A percentile compares a stretch with the other conserved stretches of the same genome.
phyloP scores from a whole-genome alignment of 2,888 invertebrate genomes.

The Andricus quercusramuli region DNA sequence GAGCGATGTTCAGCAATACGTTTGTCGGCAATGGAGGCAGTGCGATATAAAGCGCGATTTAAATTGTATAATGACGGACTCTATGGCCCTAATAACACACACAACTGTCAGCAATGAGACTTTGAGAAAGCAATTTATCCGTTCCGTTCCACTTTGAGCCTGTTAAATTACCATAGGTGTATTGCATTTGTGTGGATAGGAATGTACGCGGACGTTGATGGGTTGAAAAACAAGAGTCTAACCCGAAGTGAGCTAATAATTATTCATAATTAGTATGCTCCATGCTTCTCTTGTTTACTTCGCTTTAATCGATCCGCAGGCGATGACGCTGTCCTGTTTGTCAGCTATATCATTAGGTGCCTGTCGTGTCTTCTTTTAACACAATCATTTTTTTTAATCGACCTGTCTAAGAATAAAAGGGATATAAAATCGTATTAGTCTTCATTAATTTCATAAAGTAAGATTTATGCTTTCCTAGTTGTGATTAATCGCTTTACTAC shows the following conservation, averaged over 20 bases:
- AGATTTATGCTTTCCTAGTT: not conserved
- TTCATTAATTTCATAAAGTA: not conserved
- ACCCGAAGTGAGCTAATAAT: slow-evolving; percentile 9
- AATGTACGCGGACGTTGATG: not conserved
- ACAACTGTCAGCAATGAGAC: slow-evolving; percentile 26
- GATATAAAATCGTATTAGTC: not conserved
- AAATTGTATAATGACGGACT: slow-evolving; percentile 35
- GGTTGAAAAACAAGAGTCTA: slow-evolving; percentile 15
- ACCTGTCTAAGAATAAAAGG: slow-evolving; percentile 5
- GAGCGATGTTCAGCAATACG: slow-evolving; percentile 17
- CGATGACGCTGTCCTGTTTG: slow-evolving; percentile 6
- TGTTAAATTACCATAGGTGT: slow-evolving; percentile 1
- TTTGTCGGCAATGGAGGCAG: slow-evolving; percentile 32
- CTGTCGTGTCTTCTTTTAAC: not conserved
- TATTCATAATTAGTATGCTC: slow-evolving; percentile 27
- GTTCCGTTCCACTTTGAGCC: slow-evolving; percentile 35
- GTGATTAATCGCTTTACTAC: not conserved
- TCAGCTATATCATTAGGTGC: slow-evolving; percentile 8
- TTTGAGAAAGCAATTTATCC: slow-evolving; percentile 39
- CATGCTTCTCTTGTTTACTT: not conserved
- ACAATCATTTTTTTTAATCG: slow-evolving; percentile 25
- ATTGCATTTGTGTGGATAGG: not conserved
- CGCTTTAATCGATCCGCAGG: slow-evolving; percentile 14
- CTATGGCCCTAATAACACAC: slow-evolving; percentile 21
- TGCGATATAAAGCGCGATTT: slow-evolving; percentile 15